These are phyloP conservation scores for Phymanthus crucifer DNA, from an alignment of 92 coral and sea anemone genomes.

Conservation along the genomic window DNA sequence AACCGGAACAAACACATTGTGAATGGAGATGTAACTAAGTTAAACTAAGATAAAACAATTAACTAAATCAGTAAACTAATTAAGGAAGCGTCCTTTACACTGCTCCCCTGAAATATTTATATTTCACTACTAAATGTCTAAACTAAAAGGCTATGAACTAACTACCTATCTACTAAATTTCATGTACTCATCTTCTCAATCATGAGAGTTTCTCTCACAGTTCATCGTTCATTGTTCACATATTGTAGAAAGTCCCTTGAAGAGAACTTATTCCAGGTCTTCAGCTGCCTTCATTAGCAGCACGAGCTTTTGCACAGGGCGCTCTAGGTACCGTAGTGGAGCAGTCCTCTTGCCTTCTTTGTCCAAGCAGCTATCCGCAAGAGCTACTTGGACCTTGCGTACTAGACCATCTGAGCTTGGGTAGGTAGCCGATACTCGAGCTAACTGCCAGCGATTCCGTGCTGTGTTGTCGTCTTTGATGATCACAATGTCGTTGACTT, in stretches of 20 bases:
- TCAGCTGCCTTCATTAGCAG: not conserved
- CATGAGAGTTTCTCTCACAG: not conserved
- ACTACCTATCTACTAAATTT: not conserved
- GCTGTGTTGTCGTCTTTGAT: constrained; percentile 38
- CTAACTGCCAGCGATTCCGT: constrained; percentile 36
- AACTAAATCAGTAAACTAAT: not conserved
- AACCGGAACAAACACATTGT: no score
- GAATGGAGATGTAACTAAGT: no score
- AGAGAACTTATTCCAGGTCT: not conserved
- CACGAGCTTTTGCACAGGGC: constrained; percentile 54
- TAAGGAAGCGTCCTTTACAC: constrained; percentile 15
- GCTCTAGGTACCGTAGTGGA: constrained; percentile 29
- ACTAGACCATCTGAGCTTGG: constrained; percentile 53
- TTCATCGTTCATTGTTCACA: not conserved
- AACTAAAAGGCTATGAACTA: not conserved
- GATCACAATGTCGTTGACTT: constrained; percentile 50
- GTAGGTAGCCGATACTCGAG: constrained; percentile 44
- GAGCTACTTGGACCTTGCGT: constrained; percentile 47
- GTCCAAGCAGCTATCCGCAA: constrained; percentile 45
- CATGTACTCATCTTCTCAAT: not conserved
- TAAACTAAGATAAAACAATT: no score
- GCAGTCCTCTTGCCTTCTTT: constrained; percentile 32
- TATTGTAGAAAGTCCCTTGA: not conserved
- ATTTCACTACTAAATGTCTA: constrained; percentile 21
- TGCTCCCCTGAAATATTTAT: constrained; percentile 40